phyloP scores from a whole-genome alignment of 2,888 invertebrate species.

The Tupiocoris notatus region DNA sequence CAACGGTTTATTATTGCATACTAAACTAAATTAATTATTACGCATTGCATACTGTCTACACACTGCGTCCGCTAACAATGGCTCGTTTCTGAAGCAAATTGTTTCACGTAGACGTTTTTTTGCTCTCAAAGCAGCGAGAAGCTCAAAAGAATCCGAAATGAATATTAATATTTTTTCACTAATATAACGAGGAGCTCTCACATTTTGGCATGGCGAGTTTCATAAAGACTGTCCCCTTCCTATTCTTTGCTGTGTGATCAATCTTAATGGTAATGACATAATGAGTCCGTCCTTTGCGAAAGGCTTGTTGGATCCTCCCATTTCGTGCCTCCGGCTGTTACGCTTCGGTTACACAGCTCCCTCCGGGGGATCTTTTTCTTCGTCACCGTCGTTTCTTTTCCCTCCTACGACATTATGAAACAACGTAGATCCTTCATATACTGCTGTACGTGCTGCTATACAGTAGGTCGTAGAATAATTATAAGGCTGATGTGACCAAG shows the following conservation, averaged over 20 bases:
- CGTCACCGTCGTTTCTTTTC: not conserved
- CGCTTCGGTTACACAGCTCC: not conserved
- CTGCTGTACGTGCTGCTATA: not conserved
- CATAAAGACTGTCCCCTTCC: too few species aligned
- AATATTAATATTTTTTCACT: not conserved
- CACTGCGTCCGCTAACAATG: too few species aligned
- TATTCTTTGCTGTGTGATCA: slow-evolving; percentile 6
- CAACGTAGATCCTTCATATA: not conserved
- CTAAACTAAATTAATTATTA: too few species aligned
- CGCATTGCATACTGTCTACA: too few species aligned
- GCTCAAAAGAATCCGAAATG: too few species aligned
- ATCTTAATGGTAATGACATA: slow-evolving; percentile 39
- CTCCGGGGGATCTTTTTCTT: not conserved
- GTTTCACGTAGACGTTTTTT: too few species aligned
- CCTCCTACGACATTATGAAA: not conserved
- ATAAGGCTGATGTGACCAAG: too few species aligned
- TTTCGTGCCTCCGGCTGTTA: not conserved
- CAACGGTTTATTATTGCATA: too few species aligned
- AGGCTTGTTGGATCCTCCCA: not conserved
- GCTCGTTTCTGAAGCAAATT: too few species aligned
- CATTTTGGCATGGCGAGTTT: not conserved
- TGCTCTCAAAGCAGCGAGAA: too few species aligned
- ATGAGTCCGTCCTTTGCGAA: slow-evolving; percentile 18
- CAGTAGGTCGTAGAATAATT: not conserved
- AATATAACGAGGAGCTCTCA: not conserved